Evolutionary conservation across 2,888 invertebrate genomes (phyloP), one percentile per base, ranked within the genome.

Genomic region (Philereme vetulata): DNA sequence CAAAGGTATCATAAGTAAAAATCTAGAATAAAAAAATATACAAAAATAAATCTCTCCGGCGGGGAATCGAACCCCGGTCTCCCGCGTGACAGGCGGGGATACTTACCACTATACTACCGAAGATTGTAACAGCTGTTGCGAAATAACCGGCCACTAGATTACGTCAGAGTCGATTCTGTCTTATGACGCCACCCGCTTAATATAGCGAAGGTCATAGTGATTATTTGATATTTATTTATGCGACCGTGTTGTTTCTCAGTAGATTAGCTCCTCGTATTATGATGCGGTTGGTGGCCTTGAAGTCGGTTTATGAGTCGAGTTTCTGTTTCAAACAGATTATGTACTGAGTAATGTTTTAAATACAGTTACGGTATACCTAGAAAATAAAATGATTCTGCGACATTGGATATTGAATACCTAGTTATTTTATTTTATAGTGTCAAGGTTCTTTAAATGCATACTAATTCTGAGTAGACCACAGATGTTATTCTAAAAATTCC

Each of bases 21-120:
- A 3, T 0, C 0, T 21, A 44, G 21, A 44, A 21, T 11, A 11
- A 40, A 48, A 64, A 69, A 67, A 64, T 35, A 4, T 6, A 10
- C 44, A 56, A 57, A 66, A 62, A 42, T 11, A 3, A 4, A 4
- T 68, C 85, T 86, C 87, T 85, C 86, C 91, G 90, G 91, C 92
- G 90, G 92, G 92, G 92, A 92, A 92, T 92, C 92, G 92, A 93
- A 93, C 92, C 92, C 92, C 91, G 91, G 92, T 92, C 93, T 93
- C 92, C 92, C 92, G 92, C 92, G 92, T 92, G 92, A 92, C 92
- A 93, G 91, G 92, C 92, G 91, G 92, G 92, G 91, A 92, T 93
- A 92, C 92, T 92, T 69, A 92, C 92, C 92, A 92, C 92, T 92
- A 92, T 92, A 92, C 92, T 92, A 92, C 92, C 92, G 91, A 89